These are phyloP conservation scores for Folsomia candida DNA, from an alignment of 2,888 invertebrate genomes.

Conservation along the genomic window DNA sequence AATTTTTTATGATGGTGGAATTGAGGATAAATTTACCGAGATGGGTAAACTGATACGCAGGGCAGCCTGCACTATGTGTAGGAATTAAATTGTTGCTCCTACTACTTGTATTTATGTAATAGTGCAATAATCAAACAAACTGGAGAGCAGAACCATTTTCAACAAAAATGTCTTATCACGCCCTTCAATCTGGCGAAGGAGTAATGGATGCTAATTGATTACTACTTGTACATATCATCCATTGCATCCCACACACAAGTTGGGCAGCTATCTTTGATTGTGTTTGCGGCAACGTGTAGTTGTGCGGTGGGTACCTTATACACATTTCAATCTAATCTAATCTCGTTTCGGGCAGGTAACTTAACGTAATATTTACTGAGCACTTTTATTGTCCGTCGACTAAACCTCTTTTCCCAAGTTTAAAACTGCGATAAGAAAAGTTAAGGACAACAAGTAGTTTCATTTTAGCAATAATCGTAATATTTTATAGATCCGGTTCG, in stretches of 20 bases:
- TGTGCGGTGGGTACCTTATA: background rate
- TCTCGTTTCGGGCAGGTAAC: background rate
- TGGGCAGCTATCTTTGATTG: background rate
- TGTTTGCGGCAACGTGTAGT: background rate
- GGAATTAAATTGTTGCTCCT: background rate
- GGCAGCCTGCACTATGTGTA: too few relatives aligned
- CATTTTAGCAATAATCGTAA: slow-evolving; percentile 14
- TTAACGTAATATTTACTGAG: background rate
- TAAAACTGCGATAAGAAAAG: background rate
- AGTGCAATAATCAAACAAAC: background rate
- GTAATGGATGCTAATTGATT: slow-evolving; percentile 3
- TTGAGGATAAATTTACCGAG: background rate
- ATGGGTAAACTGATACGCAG: background rate
- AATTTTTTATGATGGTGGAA: too few relatives aligned
- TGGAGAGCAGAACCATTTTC: background rate
- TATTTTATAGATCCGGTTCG: slow-evolving; percentile 21
- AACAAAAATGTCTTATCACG: background rate
- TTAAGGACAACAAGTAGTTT: background rate
- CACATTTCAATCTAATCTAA: background rate
- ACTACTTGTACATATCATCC: background rate
- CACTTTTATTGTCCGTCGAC: background rate
- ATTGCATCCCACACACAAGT: background rate
- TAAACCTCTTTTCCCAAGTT: background rate
- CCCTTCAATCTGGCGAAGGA: background rate
- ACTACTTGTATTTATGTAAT: too few relatives aligned